These are phyloP conservation scores for Melanotaenia duboulayi DNA, from an alignment of 2,113 vertebrate species.

Conservation along the genomic window DNA sequence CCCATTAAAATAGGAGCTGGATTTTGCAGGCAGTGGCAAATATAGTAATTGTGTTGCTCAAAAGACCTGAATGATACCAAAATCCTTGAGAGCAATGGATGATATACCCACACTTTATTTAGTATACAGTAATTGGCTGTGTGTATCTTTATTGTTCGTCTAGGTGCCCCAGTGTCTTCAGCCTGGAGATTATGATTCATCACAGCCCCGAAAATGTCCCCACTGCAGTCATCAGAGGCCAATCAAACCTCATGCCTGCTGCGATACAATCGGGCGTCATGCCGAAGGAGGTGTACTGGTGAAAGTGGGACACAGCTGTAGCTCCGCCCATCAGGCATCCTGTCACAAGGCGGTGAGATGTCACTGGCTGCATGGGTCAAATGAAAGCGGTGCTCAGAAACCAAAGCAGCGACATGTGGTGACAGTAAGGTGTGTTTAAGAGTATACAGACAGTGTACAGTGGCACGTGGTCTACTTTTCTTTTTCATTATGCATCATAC, in stretches of 20 bases:
- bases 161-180: constrained; percentile 67
- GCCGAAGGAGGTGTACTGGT: constrained; percentile 54
- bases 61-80: background rate
- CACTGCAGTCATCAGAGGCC: constrained; percentile 66
- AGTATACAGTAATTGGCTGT: no score
- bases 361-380: constrained; percentile 87
- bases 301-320: constrained; percentile 68
- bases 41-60: constrained; percentile 9
- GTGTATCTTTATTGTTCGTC: constrained; percentile 4
- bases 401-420: constrained; percentile 87
- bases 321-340: constrained; percentile 75
- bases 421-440: constrained; percentile 87
- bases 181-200: constrained; percentile 48
- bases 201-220: constrained; percentile 60
- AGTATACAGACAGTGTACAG: background rate
- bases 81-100: background rate
- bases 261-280: constrained; percentile 32
- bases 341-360: constrained; percentile 72
- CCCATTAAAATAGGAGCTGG: constrained; percentile 23
- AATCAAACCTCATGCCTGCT: constrained; percentile 54
- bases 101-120: background rate
- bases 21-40: constrained; percentile 25
- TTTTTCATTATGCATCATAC: no score
- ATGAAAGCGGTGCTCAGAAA: constrained; percentile 80
- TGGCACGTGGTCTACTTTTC: no score